Base-by-base conservation (phyloP, 1,140 invertebrate genomes). In the Anastatus disparis region DNA sequence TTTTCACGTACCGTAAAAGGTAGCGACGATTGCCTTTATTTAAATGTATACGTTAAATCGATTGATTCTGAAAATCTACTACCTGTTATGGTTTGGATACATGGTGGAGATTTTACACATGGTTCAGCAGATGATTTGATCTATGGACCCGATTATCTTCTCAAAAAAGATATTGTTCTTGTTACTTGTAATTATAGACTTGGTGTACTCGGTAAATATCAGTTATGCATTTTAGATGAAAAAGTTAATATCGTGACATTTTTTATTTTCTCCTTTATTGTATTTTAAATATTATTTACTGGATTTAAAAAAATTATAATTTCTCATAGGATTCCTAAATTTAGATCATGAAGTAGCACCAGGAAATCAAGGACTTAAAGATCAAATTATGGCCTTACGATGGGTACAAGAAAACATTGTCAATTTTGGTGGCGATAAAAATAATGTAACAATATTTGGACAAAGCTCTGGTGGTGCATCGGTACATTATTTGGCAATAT, bases 41-140 rank as follows among this genome's bases (percentile, higher is more conserved):
- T 97, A 15, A 96, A 95, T 80, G 89, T 96, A 2, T 94, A 92
- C 78, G 91, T 93, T n/a, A 90, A 91, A 64, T 31, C 71, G 15
- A 76, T 82, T 50, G 70, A 74, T 7, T 3, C 20, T 9, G 29
- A 7, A 7, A 73, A 68, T 3, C 46, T 15, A 24, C n/a, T n/a
- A n/a, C 76, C 78, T 6, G 78, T 80, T 2, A 79, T 83, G 72
- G 72, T 83, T 31, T 82, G 77, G 78, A 76, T 83, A 40, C 77
- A 69, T 59, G 82, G 81, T 26, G 81, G 81, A 13, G 74, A 62
- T n/a, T 82, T 81, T 72, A 31, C 68, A 24, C 20, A 55, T 35
- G 79, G 80, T 12, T 55, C 69, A 70, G 78, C 76, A 10, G 70
- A 69, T 63, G 48, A 71, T 38, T 46, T 74, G 9, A 22, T 76